Evolutionary conservation across 1,140 invertebrate species (phyloP).

Genomic region (Sycophaga agraensis): DNA sequence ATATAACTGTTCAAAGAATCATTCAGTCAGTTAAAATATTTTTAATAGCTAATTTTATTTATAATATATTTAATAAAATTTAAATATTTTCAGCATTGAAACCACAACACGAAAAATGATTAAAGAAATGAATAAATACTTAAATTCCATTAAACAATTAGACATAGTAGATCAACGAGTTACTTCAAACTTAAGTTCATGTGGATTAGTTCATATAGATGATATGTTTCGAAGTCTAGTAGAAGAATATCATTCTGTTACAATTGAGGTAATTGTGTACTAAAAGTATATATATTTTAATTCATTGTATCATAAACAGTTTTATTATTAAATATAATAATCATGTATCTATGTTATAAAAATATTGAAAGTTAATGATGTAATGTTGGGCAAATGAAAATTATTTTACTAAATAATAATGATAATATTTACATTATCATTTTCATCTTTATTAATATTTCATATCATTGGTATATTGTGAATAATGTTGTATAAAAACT

Average conservation of each 20-base stretch:
- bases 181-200: constrained; percentile 47
- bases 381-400: too few species aligned
- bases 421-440: too few species aligned
- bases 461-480: too few species aligned
- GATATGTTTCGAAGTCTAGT: constrained; percentile 51
- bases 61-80: constrained; percentile 5
- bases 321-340: neutral
- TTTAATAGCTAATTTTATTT: constrained; percentile 11
- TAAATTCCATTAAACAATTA: constrained; percentile 41
- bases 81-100: constrained; percentile 43
- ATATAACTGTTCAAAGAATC: constrained; percentile 48
- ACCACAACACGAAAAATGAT: constrained; percentile 47
- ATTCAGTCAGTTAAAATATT: constrained; percentile 41
- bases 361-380: too few species aligned
- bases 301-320: too few species aligned
- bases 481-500: too few species aligned
- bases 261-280: constrained; percentile 42
- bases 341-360: neutral
- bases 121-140: constrained; percentile 54
- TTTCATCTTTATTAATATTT: too few species aligned
- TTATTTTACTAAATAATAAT: too few species aligned
- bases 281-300: neutral
- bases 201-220: constrained; percentile 44
- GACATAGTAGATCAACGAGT: constrained; percentile 48
- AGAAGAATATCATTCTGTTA: constrained; percentile 53